Evolutionary conservation across 37 sponge, comb jelly and placozoan species (phyloP).

Genomic region (Aphrocallistes beatrix): DNA sequence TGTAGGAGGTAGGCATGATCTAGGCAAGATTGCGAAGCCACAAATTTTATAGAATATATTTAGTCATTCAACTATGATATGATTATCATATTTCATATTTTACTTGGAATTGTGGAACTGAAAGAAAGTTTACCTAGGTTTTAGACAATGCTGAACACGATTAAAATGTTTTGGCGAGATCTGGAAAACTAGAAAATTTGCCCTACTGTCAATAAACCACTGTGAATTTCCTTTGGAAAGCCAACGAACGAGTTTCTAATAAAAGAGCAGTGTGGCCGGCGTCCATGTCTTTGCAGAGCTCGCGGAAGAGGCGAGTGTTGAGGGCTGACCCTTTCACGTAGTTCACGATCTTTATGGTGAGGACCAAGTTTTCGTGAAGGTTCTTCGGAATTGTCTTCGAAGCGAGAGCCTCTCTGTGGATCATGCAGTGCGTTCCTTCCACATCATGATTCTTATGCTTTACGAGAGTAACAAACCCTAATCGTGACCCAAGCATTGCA

Average conservation of each 20-base stretch:
- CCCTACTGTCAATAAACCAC: no score
- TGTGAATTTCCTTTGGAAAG: slow-evolving; percentile 13
- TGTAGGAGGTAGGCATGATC: no score
- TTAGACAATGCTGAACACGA: no score
- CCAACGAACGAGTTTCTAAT: not conserved
- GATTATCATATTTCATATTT: no score
- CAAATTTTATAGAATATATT: no score
- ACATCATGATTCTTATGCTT: not conserved
- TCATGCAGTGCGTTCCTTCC: not conserved
- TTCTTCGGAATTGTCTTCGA: not conserved
- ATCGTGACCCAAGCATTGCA: not conserved
- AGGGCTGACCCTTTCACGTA: not conserved
- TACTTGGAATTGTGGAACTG: no score
- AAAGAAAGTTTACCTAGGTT: no score
- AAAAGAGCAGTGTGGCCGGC: not conserved
- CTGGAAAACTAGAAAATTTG: no score
- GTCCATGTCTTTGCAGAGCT: not conserved
- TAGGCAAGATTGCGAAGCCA: no score
- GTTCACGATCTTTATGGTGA: not conserved
- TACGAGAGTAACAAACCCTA: not conserved
- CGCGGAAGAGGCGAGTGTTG: not conserved
- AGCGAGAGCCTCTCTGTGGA: not conserved
- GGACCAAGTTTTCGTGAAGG: not conserved
- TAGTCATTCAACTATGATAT: no score
- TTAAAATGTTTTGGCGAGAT: no score